Conservation (phyloP, 2,113 vertebrate genomes). For the Sula dactylatra region DNA sequence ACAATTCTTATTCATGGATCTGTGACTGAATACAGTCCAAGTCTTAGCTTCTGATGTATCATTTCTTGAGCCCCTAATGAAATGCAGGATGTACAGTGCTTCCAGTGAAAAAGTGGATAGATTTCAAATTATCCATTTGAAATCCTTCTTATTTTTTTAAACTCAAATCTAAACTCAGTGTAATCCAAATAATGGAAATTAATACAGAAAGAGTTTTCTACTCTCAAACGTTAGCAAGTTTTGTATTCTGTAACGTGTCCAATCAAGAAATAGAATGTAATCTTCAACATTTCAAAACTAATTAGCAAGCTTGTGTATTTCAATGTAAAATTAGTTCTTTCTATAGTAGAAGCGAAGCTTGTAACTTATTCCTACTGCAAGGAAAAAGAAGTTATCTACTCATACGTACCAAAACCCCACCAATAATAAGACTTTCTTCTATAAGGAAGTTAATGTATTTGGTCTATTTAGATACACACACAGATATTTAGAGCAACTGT, state of each 20-base stretch:
- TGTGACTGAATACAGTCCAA: background rate
- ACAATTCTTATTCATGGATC: background rate
- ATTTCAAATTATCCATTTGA: background rate
- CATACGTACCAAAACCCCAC: background rate
- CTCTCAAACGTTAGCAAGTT: background rate
- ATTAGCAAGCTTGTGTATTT: background rate
- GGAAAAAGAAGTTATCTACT: background rate
- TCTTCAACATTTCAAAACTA: background rate
- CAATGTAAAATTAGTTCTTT: background rate
- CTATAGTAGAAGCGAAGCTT: background rate
- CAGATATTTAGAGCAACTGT: background rate
- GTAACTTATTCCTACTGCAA: background rate
- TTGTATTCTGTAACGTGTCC: background rate
- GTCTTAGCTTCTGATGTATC: background rate
- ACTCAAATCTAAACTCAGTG: background rate
- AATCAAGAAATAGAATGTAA: background rate
- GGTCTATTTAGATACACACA: background rate
- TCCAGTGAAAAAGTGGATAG: background rate
- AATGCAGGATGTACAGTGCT: background rate
- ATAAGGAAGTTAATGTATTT: background rate
- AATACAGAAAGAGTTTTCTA: background rate
- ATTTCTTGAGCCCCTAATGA: background rate
- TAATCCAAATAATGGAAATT: background rate
- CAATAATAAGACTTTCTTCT: background rate
- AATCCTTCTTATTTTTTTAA: background rate